A percentile compares a stretch with the other conserved stretches of the same genome.
These are phyloP conservation scores for Varecia variegata DNA, from an alignment of 2,797 vertebrate genomes.

Conservation along the genomic window DNA sequence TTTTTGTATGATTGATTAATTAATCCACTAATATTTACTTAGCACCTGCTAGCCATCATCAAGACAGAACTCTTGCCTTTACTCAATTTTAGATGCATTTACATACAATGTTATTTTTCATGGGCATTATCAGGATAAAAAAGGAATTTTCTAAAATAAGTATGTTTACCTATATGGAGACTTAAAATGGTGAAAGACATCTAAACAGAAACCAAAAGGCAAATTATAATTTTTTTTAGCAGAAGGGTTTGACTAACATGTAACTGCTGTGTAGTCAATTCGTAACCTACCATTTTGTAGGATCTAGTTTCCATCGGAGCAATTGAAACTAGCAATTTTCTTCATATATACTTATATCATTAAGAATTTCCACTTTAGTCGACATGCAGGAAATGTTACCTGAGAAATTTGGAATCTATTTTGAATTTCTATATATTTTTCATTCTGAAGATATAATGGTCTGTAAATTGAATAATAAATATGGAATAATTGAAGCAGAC, in stretches of 20 bases:
- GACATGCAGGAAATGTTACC: background rate
- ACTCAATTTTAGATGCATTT: background rate
- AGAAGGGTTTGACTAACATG: background rate
- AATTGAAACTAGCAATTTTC: background rate
- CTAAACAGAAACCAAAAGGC: background rate
- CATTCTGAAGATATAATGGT: background rate
- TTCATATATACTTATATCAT: background rate
- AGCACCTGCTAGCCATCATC: background rate
- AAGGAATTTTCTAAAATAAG: background rate
- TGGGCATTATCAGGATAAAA: background rate
- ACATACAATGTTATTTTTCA: background rate
- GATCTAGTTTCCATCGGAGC: background rate
- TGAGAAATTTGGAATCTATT: background rate
- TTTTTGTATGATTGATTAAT: slow-evolving; percentile 23
- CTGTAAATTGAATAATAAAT: background rate
- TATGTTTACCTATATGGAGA: background rate
- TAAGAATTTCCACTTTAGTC: background rate
- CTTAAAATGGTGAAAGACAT: background rate
- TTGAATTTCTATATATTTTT: background rate
- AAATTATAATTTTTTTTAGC: background rate
- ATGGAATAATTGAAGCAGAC: background rate
- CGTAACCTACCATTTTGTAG: background rate
- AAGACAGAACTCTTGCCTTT: background rate
- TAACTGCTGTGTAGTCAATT: background rate
- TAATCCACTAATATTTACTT: slow-evolving; percentile 43